Conservation (phyloP, 2,113 vertebrate genomes). For the Pipra filicauda region DNA sequence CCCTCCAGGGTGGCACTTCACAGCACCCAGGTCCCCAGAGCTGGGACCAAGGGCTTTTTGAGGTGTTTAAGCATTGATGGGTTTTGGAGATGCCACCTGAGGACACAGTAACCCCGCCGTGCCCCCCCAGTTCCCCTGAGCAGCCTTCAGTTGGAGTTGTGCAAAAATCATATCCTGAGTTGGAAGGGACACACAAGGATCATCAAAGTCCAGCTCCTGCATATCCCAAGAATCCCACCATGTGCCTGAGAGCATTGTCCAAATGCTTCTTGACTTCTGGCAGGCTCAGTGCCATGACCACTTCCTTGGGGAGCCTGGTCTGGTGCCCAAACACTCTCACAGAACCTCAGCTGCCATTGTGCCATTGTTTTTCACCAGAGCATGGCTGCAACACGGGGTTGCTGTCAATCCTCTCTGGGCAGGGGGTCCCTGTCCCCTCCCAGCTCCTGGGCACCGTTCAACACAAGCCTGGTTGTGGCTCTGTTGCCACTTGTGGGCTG, state of each 20-base stretch:
- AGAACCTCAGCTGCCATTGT: rapidly evolving
- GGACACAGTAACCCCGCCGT: rapidly evolving
- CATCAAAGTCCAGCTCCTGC: rapidly evolving
- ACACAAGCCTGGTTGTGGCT: background rate
- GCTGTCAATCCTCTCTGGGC: background rate
- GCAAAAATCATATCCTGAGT: background rate
- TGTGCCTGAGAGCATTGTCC: background rate
- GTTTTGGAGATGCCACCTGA: background rate
- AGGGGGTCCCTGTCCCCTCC: background rate
- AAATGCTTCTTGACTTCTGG: background rate
- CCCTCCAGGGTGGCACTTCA: rapidly evolving
- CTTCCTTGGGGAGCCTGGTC: background rate
- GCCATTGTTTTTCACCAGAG: background rate
- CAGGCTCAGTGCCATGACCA: background rate
- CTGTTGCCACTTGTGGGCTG: background rate
- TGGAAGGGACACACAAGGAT: background rate
- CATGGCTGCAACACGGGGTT: rapidly evolving
- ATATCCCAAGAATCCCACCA: background rate
- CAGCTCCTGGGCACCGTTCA: background rate
- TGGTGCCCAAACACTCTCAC: background rate
- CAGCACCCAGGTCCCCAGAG: background rate
- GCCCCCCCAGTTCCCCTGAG: background rate
- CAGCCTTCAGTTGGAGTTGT: background rate
- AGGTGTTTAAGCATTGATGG: background rate
- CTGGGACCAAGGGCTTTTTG: background rate